phyloP scores from a whole-genome alignment of 2,113 vertebrate species.

The Psittacara wagleri region DNA sequence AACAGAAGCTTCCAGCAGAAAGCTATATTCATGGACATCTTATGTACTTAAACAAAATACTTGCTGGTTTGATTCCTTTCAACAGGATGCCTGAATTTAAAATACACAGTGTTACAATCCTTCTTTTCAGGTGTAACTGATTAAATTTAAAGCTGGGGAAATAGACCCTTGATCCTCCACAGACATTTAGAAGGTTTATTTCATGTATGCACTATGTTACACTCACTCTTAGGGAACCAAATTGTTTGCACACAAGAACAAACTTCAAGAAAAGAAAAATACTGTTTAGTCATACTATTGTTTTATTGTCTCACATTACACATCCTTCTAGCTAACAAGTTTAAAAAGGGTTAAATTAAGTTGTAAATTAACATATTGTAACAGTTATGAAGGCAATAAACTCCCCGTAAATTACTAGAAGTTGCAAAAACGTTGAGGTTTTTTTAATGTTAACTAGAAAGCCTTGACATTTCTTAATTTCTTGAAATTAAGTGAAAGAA shows the following conservation, averaged over 20 bases:
- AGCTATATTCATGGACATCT: not conserved
- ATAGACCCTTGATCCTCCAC: not conserved
- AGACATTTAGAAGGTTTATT: not conserved
- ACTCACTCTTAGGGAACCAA: not conserved
- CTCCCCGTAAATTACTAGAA: not conserved
- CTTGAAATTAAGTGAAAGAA: not conserved
- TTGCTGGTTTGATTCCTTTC: not conserved
- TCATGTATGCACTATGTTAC: not conserved
- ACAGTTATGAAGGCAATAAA: not conserved
- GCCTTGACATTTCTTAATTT: not conserved
- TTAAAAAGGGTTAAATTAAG: not conserved
- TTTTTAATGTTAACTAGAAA: not conserved
- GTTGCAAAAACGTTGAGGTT: not conserved
- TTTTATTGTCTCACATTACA: not conserved
- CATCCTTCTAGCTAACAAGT: not conserved
- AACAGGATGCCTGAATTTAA: not conserved
- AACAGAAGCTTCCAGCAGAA: not conserved
- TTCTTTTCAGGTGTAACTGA: not conserved
- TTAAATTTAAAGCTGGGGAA: not conserved
- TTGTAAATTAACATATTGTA: not conserved
- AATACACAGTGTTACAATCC: not conserved
- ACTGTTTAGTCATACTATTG: not conserved
- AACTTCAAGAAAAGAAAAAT: not conserved
- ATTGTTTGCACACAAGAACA: not conserved
- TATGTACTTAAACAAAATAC: not conserved